phyloP scores from a whole-genome alignment of 2,888 invertebrate species.

The Dryomyza anilis region DNA sequence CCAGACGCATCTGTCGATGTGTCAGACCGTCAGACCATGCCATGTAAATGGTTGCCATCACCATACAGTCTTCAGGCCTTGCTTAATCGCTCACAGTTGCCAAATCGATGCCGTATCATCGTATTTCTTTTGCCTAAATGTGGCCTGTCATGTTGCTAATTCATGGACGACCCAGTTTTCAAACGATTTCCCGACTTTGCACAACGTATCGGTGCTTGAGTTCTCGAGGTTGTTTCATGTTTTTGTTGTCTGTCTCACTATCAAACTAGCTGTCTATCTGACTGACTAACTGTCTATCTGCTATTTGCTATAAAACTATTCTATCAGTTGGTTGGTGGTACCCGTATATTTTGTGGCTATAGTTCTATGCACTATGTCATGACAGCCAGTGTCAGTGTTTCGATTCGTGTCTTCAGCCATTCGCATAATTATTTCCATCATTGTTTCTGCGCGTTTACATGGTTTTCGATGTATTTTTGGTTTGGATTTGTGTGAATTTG shows the following conservation, averaged over 20 bases:
- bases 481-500: not conserved
- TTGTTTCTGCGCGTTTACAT: not conserved
- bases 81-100: too few species aligned
- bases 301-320: not conserved
- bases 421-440: slow-evolving; percentile 7
- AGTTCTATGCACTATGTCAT: too few species aligned
- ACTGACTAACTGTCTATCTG: not conserved
- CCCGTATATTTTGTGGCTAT: not conserved
- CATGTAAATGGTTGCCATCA: too few species aligned
- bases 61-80: too few species aligned
- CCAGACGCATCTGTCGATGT: too few species aligned
- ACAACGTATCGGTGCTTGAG: not conserved
- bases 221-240: not conserved
- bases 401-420: not conserved
- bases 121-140: not conserved
- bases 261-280: not conserved
- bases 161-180: not conserved
- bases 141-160: not conserved
- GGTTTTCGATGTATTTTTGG: not conserved
- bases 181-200: too few species aligned
- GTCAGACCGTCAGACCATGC: too few species aligned
- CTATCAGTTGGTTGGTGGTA: not conserved
- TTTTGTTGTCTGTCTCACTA: not conserved
- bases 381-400: not conserved
- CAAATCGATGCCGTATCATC: too few species aligned